These are phyloP conservation scores for Lycaon pictus DNA, from an alignment of 2,113 vertebrate genomes.

Conservation along the genomic window DNA sequence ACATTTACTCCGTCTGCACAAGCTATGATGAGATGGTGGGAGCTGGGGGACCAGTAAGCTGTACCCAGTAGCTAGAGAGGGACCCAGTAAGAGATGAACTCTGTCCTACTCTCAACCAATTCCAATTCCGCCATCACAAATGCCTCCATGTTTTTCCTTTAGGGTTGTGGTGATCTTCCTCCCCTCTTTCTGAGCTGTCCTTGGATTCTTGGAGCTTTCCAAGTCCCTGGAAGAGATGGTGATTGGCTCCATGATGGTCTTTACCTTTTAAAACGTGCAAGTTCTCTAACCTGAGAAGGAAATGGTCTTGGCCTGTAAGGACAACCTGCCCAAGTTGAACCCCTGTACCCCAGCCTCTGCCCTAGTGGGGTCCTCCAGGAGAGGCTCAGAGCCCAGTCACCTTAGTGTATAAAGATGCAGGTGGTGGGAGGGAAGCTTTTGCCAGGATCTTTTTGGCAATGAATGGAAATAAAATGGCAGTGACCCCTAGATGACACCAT, in stretches of 20 bases:
- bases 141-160: not conserved
- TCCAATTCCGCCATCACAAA: not conserved
- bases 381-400: not conserved
- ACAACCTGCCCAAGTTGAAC: not conserved
- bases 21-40: rapidly evolving
- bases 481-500: not conserved
- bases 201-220: not conserved
- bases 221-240: not conserved
- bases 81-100: not conserved
- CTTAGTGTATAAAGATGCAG: not conserved
- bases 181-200: not conserved
- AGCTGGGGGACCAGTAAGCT: not conserved
- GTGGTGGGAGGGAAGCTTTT: not conserved
- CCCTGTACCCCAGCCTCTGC: not conserved
- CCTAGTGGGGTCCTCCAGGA: not conserved
- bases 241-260: not conserved
- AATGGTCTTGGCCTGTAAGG: not conserved
- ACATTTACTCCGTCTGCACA: not conserved
- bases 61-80: not conserved
- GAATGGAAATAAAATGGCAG: not conserved
- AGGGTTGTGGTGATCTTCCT: not conserved
- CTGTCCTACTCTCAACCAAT: not conserved
- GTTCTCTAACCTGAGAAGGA: not conserved
- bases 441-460: not conserved
- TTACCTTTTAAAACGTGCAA: not conserved